These are phyloP conservation scores for Zosterops hypoxanthus DNA, from an alignment of 2,113 vertebrate genomes.

Conservation along the genomic window DNA sequence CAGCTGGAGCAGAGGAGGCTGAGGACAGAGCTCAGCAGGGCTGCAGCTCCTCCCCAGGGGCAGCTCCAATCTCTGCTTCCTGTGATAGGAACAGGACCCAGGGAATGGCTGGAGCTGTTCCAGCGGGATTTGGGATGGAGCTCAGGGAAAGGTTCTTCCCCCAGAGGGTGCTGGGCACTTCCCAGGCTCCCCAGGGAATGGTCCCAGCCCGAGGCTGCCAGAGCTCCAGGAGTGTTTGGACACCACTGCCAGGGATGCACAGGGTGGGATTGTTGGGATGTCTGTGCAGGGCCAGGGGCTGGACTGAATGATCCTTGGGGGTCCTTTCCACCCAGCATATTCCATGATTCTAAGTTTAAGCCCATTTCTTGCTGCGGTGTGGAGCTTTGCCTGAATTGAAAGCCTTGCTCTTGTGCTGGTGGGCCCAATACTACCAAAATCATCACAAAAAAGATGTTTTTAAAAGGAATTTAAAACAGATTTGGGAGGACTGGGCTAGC, in stretches of 20 bases:
- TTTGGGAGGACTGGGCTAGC: background rate
- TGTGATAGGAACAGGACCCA: background rate
- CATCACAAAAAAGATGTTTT: background rate
- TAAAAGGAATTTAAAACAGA: background rate
- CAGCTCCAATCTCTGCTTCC: background rate
- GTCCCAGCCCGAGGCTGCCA: background rate
- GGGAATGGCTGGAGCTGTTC: background rate
- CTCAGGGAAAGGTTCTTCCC: background rate
- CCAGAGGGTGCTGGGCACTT: background rate
- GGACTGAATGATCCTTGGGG: background rate
- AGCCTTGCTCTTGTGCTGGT: accelerated
- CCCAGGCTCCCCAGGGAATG: background rate
- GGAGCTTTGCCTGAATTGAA: background rate
- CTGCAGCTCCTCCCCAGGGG: background rate
- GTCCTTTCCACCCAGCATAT: background rate
- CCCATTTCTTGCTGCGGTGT: accelerated
- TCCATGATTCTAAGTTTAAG: background rate
- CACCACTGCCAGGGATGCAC: accelerated
- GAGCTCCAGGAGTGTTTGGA: background rate
- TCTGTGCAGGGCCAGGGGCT: background rate
- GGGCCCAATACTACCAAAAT: background rate
- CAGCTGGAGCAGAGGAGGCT: background rate
- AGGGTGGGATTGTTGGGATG: background rate
- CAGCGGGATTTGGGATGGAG: accelerated
- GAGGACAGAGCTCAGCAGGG: background rate